Percentiles rank a stretch among this genome's conserved stretches.
Evolutionary conservation across 1,140 invertebrate species (phyloP).

Genomic region (Anadara kagoshimensis): DNA sequence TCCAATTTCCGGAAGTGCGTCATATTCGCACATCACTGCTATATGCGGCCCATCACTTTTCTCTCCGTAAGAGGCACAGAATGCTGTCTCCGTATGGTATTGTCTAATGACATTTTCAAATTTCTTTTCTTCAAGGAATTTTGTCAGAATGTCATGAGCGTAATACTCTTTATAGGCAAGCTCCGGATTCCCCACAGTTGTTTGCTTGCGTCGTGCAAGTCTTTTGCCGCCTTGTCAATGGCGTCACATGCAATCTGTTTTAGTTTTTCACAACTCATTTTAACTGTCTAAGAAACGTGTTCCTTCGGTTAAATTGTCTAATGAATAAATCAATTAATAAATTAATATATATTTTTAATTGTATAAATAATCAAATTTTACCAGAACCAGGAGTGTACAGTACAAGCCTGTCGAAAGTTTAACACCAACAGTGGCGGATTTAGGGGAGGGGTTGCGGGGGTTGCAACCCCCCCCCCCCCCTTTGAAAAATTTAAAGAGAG

Average conservation of each 20-base stretch:
- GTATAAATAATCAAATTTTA: no score
- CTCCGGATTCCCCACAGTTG: slow-evolving; percentile 58
- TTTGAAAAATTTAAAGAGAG: no score
- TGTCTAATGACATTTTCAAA: slow-evolving; percentile 54
- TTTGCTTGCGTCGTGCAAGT: slow-evolving; percentile 19
- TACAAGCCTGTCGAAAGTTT: no score
- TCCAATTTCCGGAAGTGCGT: slow-evolving; percentile 67
- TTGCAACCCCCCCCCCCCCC: no score
- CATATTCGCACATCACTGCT: slow-evolving; percentile 68
- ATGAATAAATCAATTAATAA: no score
- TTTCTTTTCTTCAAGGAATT: slow-evolving; percentile 47
- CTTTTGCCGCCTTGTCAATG: slow-evolving; percentile 13
- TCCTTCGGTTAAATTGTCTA: no score
- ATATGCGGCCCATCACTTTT: slow-evolving; percentile 49
- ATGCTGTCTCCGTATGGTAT: slow-evolving; percentile 53
- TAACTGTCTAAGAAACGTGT: slow-evolving; percentile 81
- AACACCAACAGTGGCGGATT: no score
- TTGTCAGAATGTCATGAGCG: slow-evolving; percentile 53
- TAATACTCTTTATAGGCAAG: slow-evolving; percentile 49
- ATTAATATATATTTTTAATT: no score
- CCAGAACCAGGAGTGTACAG: no score
- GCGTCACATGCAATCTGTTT: slow-evolving; percentile 10
- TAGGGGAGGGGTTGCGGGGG: no score
- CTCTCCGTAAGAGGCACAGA: slow-evolving; percentile 49
- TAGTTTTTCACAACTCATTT: slow-evolving; percentile 2